Percentiles rank a stretch among this genome's conserved stretches.
These are phyloP conservation scores for Sorex maritimensis DNA, from an alignment of 2,797 vertebrate genomes.

Conservation along the genomic window DNA sequence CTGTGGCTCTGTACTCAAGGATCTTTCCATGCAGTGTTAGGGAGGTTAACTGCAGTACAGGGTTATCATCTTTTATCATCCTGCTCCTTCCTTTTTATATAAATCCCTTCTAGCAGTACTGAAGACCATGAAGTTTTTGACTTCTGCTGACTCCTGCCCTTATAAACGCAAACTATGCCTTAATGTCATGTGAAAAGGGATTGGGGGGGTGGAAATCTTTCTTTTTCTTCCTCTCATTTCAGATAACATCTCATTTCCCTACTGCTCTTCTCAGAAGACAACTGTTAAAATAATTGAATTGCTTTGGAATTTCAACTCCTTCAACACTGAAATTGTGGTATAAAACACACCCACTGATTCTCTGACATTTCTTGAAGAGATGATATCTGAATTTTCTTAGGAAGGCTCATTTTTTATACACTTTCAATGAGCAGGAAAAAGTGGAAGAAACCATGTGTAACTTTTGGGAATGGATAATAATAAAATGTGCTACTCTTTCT, in stretches of 20 bases:
- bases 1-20: too few species aligned
- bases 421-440: not conserved
- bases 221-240: not conserved
- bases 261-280: slow-evolving; percentile 17
- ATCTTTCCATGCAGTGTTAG: too few species aligned
- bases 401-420: not conserved
- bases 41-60: too few species aligned
- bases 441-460: not conserved
- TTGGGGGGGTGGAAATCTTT: not conserved
- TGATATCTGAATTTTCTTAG: not conserved
- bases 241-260: not conserved
- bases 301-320: not conserved
- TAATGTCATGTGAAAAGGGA: slow-evolving; percentile 1
- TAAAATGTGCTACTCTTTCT: not conserved
- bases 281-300: not conserved
- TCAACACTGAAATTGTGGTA: not conserved
- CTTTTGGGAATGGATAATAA: not conserved
- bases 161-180: not conserved
- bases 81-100: not conserved
- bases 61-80: too few species aligned
- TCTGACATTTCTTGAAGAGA: not conserved
- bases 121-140: rapidly evolving
- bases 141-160: not conserved
- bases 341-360: not conserved
- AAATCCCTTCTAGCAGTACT: not conserved